Evolutionary conservation across 2,888 invertebrate species (phyloP).

Genomic region (Hyles lineata): DNA sequence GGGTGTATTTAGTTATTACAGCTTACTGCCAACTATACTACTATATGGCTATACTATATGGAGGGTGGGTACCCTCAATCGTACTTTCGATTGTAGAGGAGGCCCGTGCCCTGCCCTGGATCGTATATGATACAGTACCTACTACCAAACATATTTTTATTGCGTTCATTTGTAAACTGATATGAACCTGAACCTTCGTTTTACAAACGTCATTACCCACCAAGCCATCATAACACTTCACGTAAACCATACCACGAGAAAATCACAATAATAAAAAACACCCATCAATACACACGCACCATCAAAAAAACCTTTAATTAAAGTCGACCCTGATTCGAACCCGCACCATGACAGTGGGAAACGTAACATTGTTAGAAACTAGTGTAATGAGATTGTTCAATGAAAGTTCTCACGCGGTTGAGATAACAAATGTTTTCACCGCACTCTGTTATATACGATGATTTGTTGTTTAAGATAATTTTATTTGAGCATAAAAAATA

Average conservation of each 20-base stretch:
- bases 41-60: too few relatives aligned
- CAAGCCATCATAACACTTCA: neutral
- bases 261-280: neutral
- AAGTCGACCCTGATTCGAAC: slow-evolving; percentile 58
- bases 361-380: slow-evolving; percentile 41
- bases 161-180: too few relatives aligned
- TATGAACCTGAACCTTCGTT: neutral
- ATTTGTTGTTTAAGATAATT: neutral
- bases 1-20: too few relatives aligned
- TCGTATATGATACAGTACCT: too few relatives aligned
- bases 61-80: too few relatives aligned
- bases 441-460: too few relatives aligned
- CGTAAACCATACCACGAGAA: neutral
- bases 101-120: too few relatives aligned
- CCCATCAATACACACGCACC: slow-evolving; percentile 38
- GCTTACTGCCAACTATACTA: too few relatives aligned
- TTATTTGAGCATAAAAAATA: neutral
- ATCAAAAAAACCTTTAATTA: slow-evolving; percentile 59
- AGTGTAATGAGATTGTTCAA: slow-evolving; percentile 41
- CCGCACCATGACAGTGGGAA: slow-evolving; percentile 44
- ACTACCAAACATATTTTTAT: too few relatives aligned
- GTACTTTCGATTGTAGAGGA: too few relatives aligned
- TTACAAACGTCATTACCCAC: neutral
- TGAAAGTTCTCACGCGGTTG: slow-evolving; percentile 49
- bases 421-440: slow-evolving; percentile 9